Evolutionary conservation across 2,797 vertebrate genomes (phyloP).

Genomic region (Periophthalmus magnuspinnatus): DNA sequence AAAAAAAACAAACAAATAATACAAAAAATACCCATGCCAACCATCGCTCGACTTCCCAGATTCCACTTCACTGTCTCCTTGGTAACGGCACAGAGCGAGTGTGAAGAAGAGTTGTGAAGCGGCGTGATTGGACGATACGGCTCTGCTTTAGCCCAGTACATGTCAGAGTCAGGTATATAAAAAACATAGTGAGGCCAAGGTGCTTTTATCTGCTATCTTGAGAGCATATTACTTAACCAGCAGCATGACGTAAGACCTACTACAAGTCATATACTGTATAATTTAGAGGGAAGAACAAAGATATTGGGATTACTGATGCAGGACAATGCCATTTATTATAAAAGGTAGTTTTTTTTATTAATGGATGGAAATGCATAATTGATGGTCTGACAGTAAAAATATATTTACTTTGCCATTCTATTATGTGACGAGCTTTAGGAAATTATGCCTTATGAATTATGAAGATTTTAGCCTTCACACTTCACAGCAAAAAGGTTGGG

Average conservation of each 20-base stretch:
- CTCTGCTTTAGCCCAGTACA: constrained; percentile 67
- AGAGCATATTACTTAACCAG: constrained; percentile 17
- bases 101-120: constrained; percentile 66
- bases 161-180: constrained; percentile 61
- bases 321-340: background rate
- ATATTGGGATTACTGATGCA: background rate
- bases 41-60: constrained; percentile 69
- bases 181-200: constrained; percentile 13
- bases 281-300: background rate
- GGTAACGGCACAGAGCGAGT: constrained; percentile 67
- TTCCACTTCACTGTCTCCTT: constrained; percentile 74
- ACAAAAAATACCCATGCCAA: constrained; percentile 49
- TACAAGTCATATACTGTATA: background rate
- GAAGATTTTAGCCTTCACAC: too few relatives aligned
- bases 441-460: too few relatives aligned
- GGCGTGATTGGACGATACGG: constrained; percentile 67
- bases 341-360: background rate
- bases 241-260: constrained; percentile 32
- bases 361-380: background rate
- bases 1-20: constrained; percentile 38
- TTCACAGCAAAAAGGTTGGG: too few relatives aligned
- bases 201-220: constrained; percentile 38
- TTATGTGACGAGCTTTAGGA: too few relatives aligned
- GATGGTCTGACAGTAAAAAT: too few relatives aligned
- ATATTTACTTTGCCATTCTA: too few relatives aligned